A percentile compares a stretch with the other conserved stretches of the same genome.
phyloP scores from a whole-genome alignment of 2,113 vertebrate species.

The Falco punctatus region DNA sequence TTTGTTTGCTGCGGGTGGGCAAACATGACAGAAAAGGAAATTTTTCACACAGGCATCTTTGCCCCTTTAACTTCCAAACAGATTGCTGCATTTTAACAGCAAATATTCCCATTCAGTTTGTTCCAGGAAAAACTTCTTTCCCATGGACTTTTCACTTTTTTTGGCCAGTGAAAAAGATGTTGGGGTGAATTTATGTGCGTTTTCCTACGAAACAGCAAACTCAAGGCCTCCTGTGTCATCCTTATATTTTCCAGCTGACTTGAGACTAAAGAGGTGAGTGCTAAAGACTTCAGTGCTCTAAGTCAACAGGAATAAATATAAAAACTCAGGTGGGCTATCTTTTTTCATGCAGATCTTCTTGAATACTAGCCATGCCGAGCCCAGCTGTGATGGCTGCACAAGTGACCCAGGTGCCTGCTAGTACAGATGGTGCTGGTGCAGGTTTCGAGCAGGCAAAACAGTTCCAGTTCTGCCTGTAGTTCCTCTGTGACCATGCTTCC shows the following conservation, averaged over 20 bases:
- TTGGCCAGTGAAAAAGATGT: background rate
- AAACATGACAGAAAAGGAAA: background rate
- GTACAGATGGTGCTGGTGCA: too few relatives aligned
- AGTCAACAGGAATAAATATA: background rate
- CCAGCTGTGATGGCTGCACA: accelerated
- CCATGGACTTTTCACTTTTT: background rate
- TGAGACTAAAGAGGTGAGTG: background rate
- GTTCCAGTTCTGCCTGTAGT: background rate
- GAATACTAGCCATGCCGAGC: background rate
- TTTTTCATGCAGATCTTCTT: background rate
- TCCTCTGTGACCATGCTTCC: background rate
- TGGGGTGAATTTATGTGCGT: background rate
- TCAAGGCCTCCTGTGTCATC: background rate
- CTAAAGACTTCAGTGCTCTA: background rate
- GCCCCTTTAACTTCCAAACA: background rate
- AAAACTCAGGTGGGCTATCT: background rate
- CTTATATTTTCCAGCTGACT: background rate
- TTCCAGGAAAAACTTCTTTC: background rate
- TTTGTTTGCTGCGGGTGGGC: background rate
- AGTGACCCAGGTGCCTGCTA: background rate
- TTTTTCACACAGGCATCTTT: background rate
- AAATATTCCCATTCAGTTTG: background rate
- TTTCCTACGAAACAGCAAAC: background rate
- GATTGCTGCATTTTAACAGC: background rate
- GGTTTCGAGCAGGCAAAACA: background rate